Conservation (phyloP, 2,113 vertebrate genomes). For the human (Homo sapiens) region GRCh38 chr16:26201501-26202000, state of each 20-base stretch:
- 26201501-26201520: neutral
- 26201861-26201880: neutral
- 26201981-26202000: neutral
- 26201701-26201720: neutral
- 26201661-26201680: neutral
- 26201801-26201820: neutral
- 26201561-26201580: neutral
- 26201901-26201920: neutral
- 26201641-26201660: neutral
- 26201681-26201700: neutral
- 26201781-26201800: neutral
- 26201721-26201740: neutral
- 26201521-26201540: neutral
- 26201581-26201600: neutral
- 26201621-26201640: neutral
- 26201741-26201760: neutral
- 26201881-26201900: neutral
- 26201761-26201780: neutral
- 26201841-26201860: neutral
- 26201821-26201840: neutral
- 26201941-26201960: neutral
- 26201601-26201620: neutral
- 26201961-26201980: too few relatives aligned
- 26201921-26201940: neutral
- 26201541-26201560: neutral